These are phyloP conservation scores for Tetramorium alpestre DNA, from an alignment of 1,140 invertebrate genomes.

Conservation along the genomic window DNA sequence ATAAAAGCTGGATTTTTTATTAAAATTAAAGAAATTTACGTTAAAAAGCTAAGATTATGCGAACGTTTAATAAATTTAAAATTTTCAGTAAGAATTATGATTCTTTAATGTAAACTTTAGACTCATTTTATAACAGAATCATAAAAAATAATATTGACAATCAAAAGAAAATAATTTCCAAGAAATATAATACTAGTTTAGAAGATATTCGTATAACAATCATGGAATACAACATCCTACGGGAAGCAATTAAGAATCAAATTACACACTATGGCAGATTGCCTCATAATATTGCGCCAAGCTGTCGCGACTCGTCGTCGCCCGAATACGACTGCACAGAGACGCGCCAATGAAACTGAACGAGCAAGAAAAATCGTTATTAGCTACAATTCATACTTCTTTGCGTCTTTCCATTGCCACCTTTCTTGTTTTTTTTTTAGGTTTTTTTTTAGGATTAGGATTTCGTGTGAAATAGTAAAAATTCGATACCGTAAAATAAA, in stretches of 20 bases:
- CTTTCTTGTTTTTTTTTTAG: neutral
- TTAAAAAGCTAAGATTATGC: neutral
- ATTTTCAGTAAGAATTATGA: neutral
- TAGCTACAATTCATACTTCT: conserved; percentile 47
- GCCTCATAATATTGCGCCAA: conserved; percentile 45
- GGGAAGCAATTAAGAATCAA: conserved; percentile 63
- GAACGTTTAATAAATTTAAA: neutral
- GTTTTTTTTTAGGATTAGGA: neutral
- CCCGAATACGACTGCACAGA: conserved; percentile 46
- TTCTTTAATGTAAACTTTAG: neutral
- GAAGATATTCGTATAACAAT: conserved; percentile 15
- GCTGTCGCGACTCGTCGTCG: conserved; percentile 68
- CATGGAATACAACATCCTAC: conserved; percentile 1
- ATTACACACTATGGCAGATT: conserved; percentile 16
- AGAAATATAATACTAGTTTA: conserved; percentile 30
- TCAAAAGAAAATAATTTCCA: neutral
- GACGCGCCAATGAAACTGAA: conserved; percentile 28
- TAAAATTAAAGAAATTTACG: neutral
- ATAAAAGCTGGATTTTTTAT: neutral
- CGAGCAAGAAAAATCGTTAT: conserved; percentile 68
- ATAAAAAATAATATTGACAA: neutral
- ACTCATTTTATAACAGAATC: neutral
- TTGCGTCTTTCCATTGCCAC: neutral
- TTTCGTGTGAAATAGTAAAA: neutral
- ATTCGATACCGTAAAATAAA: neutral